These are phyloP conservation scores for Sebastes nivosus DNA, from an alignment of 2,797 vertebrate species.

Conservation along the genomic window DNA sequence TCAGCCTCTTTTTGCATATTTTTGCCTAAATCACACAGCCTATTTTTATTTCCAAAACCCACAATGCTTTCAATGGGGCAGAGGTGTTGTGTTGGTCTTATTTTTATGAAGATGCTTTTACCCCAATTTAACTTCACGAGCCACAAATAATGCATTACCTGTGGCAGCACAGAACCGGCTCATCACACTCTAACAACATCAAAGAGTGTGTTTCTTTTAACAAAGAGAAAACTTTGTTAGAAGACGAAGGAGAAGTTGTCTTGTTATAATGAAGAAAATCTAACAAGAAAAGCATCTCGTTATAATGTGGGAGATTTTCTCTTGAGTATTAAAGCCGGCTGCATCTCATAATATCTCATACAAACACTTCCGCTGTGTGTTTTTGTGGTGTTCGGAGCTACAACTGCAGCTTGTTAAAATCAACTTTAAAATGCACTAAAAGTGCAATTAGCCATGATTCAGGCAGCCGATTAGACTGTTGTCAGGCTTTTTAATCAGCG, in stretches of 20 bases:
- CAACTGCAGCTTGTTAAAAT: constrained; percentile 50
- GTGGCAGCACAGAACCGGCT: neutral
- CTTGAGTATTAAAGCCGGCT: constrained; percentile 21
- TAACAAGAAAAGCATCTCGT: constrained; percentile 14
- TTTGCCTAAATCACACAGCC: neutral
- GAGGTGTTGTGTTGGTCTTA: neutral
- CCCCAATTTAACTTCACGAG: constrained; percentile 1
- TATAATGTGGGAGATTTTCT: constrained; percentile 19
- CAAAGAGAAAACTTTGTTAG: constrained; percentile 5
- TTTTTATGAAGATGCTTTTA: constrained; percentile 5
- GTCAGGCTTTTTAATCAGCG: rapidly evolving
- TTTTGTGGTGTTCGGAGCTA: constrained; percentile 28
- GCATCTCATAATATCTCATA: neutral
- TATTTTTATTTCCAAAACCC: neutral
- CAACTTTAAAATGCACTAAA: constrained; percentile 37
- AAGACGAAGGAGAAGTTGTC: neutral
- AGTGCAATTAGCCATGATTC: constrained; percentile 42
- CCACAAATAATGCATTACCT: constrained; percentile 2
- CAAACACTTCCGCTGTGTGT: constrained; percentile 19
- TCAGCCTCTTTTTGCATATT: neutral
- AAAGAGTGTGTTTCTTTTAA: constrained; percentile 5
- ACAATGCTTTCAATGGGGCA: neutral
- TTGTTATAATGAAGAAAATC: constrained; percentile 22
- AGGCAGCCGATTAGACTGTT: neutral
- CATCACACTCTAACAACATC: constrained; percentile 7